Percentiles rank a stretch among this genome's conserved stretches.
Evolutionary conservation across 2,113 vertebrate species (phyloP).

Genomic region (Elanus axillaris): DNA sequence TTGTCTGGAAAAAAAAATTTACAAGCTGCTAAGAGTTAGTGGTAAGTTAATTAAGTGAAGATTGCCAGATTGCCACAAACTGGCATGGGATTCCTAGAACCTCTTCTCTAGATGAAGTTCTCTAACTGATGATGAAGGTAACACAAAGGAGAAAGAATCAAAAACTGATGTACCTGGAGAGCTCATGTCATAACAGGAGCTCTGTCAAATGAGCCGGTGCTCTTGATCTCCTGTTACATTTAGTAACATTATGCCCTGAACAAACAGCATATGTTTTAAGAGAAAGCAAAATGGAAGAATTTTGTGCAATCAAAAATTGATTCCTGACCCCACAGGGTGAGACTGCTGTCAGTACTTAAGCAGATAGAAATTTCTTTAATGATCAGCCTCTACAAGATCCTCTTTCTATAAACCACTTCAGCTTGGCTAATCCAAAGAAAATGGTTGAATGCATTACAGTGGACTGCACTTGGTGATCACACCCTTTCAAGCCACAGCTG

Average conservation of each 20-base stretch:
- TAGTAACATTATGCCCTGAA: not conserved
- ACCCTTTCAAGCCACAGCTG: not conserved
- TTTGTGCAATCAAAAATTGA: not conserved
- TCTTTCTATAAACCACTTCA: not conserved
- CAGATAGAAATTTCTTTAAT: not conserved
- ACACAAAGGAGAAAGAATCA: not conserved
- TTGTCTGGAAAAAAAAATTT: not conserved
- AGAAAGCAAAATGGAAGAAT: not conserved
- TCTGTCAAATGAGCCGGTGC: not conserved
- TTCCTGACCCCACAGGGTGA: not conserved
- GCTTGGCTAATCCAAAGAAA: not conserved
- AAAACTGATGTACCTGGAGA: not conserved
- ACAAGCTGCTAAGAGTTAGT: not conserved
- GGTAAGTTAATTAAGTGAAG: slow-evolving; percentile 27
- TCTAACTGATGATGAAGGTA: not conserved
- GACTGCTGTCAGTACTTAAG: not conserved
- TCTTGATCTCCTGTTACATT: not conserved
- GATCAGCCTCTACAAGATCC: not conserved
- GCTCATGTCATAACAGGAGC: not conserved
- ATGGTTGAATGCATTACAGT: not conserved
- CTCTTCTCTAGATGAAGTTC: not conserved
- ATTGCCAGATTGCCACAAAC: slow-evolving; percentile 12
- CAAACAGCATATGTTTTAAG: not conserved
- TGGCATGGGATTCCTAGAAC: not conserved
- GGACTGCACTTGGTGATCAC: not conserved